Base-by-base conservation (phyloP, 2,888 invertebrate species). In the Harpalus rufipes region DNA sequence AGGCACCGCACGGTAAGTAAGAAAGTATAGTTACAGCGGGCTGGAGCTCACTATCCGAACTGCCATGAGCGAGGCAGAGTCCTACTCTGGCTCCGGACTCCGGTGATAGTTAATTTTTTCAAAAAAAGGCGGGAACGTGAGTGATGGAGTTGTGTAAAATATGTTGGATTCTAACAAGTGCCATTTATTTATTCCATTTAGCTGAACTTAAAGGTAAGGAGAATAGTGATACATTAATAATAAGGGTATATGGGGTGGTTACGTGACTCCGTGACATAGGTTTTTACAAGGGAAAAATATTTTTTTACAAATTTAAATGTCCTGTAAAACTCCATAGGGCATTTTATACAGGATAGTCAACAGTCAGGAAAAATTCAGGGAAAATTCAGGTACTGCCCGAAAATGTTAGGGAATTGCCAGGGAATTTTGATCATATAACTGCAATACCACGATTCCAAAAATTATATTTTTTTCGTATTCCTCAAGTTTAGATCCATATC, bases 181-280 rank as follows among this genome's bases (percentile, higher is more conserved):
- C 84, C 84, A 84, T 84, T 84, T 78, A 84, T 84, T 84, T 84
- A 84, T 84, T 84, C 32, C 32, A 76, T 63, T 14, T 84, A 63
- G 84, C 78, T 21, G 84, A 84, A 84, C 58, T 84, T 51, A 76
- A 84, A 84, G 84, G 84, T 84, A 78, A 78, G 32, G 39, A 14
- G 7, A 7, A 41, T 12, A 10, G 6, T 51, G 12, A 12, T 2
- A n/a, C n/a, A 51, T 1, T 12, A 51, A 2, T 12, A 51, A 12
- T 51, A 12, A 25, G 3, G 8, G 6, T 16, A 61, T 18, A 18
- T 3, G 10, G 16, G 21, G 21, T 61, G 32, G 32, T 32, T 32
- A 32, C 5, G 1, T 4, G 14, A 56, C n/a, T n/a, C 12, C 3
- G n/a, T n/a, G 6, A 0, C 12, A 14, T 6, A 8, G 4, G 10